Conservation (phyloP, 1,140 invertebrate genomes). For the Chlorops oryzae region DNA sequence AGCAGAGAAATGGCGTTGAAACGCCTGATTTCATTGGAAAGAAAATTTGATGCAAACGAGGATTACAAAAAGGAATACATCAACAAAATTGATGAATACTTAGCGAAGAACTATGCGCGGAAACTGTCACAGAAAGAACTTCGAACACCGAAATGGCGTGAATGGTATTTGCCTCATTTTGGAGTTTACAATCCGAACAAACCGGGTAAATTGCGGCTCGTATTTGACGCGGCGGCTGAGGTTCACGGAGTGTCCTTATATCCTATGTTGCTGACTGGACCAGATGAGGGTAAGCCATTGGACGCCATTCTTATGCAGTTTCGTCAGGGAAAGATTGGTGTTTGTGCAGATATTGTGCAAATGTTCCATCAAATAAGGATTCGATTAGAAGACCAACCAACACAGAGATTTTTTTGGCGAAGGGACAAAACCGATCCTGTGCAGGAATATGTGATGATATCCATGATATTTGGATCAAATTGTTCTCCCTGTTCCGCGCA, state of each 20-base stretch:
- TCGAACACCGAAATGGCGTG: background rate
- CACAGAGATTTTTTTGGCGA: slow-evolving; percentile 34
- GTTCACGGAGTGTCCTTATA: slow-evolving; percentile 22
- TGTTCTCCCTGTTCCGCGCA: slow-evolving; percentile 31
- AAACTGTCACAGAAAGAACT: background rate
- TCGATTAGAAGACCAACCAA: slow-evolving; percentile 20
- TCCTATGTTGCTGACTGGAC: slow-evolving; percentile 22
- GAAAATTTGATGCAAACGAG: slow-evolving; percentile 8
- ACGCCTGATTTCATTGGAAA: slow-evolving; percentile 1
- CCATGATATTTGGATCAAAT: slow-evolving; percentile 34
- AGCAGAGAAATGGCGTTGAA: slow-evolving; percentile 1
- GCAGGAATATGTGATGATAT: slow-evolving; percentile 26
- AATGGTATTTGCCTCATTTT: slow-evolving; percentile 37
- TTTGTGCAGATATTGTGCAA: too few species aligned
- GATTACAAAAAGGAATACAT: background rate
- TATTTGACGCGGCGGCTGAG: slow-evolving; percentile 26
- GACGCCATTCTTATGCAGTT: slow-evolving; percentile 23
- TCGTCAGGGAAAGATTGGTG: too few species aligned
- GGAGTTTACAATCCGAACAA: slow-evolving; percentile 24
- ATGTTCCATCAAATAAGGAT: slow-evolving; percentile 38
- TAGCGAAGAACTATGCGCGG: slow-evolving; percentile 8
- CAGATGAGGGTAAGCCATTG: slow-evolving; percentile 24
- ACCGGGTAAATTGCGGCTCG: slow-evolving; percentile 24
- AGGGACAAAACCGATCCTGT: slow-evolving; percentile 6
- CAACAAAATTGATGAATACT: too few species aligned